Conservation (phyloP, 2,888 invertebrate species). For the Kuschelorhynchus macadamiae region DNA sequence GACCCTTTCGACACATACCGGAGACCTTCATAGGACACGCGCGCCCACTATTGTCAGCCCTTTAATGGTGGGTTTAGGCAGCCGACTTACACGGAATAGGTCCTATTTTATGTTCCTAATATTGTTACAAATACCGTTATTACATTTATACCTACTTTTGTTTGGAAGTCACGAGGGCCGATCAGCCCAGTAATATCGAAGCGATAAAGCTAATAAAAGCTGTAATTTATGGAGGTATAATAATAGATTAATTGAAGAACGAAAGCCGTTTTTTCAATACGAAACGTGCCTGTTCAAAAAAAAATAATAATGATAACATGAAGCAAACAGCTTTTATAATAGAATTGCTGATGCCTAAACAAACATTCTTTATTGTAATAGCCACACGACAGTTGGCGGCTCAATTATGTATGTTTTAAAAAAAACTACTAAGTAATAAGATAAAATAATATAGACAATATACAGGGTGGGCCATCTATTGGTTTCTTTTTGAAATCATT, state of each 20-base stretch:
- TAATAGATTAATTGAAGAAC: conserved; percentile 30
- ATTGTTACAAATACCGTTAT: conserved; percentile 56
- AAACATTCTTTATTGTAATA: no score
- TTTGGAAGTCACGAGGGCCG: conserved; percentile 41
- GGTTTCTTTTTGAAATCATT: no score
- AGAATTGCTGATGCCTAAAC: neutral
- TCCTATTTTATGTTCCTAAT: conserved; percentile 59
- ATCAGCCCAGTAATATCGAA: conserved; percentile 33
- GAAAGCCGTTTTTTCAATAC: conserved; percentile 25
- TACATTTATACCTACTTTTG: conserved; percentile 52
- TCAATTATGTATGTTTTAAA: no score
- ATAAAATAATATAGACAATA: no score
- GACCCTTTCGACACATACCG: conserved; percentile 29
- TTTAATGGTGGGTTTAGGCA: conserved; percentile 59
- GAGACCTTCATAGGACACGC: conserved; percentile 58
- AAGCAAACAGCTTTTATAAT: neutral
- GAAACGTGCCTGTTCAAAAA: conserved; percentile 32
- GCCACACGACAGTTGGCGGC: no score
- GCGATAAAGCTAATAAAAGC: conserved; percentile 26
- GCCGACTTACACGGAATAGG: conserved; percentile 55
- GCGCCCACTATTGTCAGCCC: conserved; percentile 59
- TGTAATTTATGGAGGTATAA: conserved; percentile 31
- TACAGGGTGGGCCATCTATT: no score
- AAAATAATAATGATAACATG: conserved; percentile 19
- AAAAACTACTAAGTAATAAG: no score